phyloP scores from a whole-genome alignment of 1,140 invertebrate species.

The Nasonia giraulti region DNA sequence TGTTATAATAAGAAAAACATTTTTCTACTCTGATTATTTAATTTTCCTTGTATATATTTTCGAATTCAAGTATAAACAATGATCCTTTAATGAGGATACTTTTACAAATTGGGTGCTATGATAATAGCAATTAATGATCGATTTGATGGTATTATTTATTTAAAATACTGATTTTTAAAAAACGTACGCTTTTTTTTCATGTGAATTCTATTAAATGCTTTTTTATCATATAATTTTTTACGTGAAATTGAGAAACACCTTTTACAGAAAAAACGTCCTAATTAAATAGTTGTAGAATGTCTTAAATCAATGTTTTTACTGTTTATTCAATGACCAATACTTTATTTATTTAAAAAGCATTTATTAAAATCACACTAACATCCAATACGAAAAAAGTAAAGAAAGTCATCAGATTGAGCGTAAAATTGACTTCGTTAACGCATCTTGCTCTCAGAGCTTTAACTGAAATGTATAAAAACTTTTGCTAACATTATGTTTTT shows the following conservation, averaged over 20 bases:
- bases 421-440: too few species aligned
- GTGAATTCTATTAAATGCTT: neutral
- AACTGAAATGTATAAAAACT: too few species aligned
- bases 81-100: neutral
- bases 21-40: conserved; percentile 12
- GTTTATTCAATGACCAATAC: too few species aligned
- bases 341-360: too few species aligned
- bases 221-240: neutral
- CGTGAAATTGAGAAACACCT: neutral
- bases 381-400: too few species aligned
- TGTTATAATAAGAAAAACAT: conserved; percentile 44
- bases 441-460: too few species aligned
- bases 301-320: too few species aligned
- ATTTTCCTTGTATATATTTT: conserved; percentile 34
- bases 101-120: conserved; percentile 24
- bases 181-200: neutral
- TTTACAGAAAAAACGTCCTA: too few species aligned
- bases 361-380: too few species aligned
- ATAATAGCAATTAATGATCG: neutral
- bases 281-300: too few species aligned
- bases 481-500: neutral
- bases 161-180: neutral
- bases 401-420: too few species aligned
- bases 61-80: conserved; percentile 18
- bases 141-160: neutral